Evolutionary conservation across 2,797 vertebrate species (phyloP).

Genomic region (Lacerta viridis): DNA sequence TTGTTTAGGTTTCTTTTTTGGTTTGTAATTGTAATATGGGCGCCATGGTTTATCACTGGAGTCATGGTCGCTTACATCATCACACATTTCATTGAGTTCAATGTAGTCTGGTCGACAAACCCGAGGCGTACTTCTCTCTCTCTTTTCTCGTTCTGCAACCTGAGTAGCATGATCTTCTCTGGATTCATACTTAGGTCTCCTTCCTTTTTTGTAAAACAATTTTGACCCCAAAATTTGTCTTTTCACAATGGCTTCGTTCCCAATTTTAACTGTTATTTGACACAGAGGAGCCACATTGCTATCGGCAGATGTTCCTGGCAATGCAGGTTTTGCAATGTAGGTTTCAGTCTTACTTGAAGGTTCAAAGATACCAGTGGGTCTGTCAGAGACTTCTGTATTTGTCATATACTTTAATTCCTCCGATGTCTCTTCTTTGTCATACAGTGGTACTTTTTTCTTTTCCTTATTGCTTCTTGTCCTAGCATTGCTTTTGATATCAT

Average conservation of each 20-base stretch:
- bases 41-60: constrained; percentile 94
- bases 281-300: constrained; percentile 92
- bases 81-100: constrained; percentile 84
- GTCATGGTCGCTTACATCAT: constrained; percentile 93
- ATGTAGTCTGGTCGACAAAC: constrained; percentile 76
- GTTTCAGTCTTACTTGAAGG: constrained; percentile 91
- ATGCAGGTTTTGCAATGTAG: constrained; percentile 96
- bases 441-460: constrained; percentile 70
- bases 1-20: constrained; percentile 93
- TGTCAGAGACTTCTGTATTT: constrained; percentile 79
- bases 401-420: constrained; percentile 81
- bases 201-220: constrained; percentile 88
- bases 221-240: constrained; percentile 95
- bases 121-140: constrained; percentile 80
- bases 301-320: constrained; percentile 92
- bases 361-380: constrained; percentile 65
- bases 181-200: constrained; percentile 76
- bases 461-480: constrained; percentile 77
- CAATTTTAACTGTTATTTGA: constrained; percentile 99
- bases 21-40: constrained; percentile 98
- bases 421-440: constrained; percentile 81
- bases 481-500: constrained; percentile 74
- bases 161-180: constrained; percentile 75
- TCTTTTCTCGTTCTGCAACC: constrained; percentile 72
- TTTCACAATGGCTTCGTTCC: constrained; percentile 95